A percentile compares a stretch with the other conserved stretches of the same genome.
Evolutionary conservation across 92 coral and sea anemone genomes (phyloP).

Genomic region (Parazoanthus atlanticus): DNA sequence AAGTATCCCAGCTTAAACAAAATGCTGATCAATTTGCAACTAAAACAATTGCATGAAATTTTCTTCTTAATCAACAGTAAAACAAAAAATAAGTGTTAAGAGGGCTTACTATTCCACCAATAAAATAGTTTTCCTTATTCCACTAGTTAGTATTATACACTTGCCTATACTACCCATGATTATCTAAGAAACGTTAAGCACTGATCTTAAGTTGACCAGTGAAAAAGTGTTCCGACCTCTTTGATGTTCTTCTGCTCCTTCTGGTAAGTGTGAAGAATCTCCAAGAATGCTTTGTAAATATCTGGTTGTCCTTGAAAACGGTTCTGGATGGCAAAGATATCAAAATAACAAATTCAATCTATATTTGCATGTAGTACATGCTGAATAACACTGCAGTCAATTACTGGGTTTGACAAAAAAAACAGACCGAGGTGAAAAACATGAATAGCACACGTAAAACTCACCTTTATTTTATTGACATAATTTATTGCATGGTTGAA

Average conservation of each 20-base stretch:
- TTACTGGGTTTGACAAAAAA: background rate
- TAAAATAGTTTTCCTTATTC: too few relatives aligned
- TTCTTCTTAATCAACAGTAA: too few relatives aligned
- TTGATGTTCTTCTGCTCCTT: constrained; percentile 96
- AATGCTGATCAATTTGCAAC: too few relatives aligned
- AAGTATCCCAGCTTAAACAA: too few relatives aligned
- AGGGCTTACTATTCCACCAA: too few relatives aligned
- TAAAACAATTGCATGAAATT: too few relatives aligned
- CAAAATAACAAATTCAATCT: background rate
- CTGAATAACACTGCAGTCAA: too few relatives aligned
- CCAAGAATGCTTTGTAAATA: constrained; percentile 94
- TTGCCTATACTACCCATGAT: background rate
- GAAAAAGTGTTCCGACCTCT: constrained; percentile 61
- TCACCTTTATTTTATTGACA: constrained; percentile 96
- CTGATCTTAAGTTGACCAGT: background rate
- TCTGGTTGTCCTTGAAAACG: constrained; percentile 99
- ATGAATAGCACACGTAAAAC: background rate
- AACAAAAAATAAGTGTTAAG: too few relatives aligned
- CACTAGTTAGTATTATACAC: background rate
- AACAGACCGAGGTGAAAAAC: background rate
- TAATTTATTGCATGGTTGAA: constrained; percentile 98
- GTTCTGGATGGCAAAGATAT: constrained; percentile 55
- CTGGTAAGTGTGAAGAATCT: constrained; percentile 96
- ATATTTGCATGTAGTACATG: too few relatives aligned
- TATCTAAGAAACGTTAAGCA: background rate